phyloP scores from a whole-genome alignment of 2,797 vertebrate genomes.

The Typhlichthys eigenmanni region DNA sequence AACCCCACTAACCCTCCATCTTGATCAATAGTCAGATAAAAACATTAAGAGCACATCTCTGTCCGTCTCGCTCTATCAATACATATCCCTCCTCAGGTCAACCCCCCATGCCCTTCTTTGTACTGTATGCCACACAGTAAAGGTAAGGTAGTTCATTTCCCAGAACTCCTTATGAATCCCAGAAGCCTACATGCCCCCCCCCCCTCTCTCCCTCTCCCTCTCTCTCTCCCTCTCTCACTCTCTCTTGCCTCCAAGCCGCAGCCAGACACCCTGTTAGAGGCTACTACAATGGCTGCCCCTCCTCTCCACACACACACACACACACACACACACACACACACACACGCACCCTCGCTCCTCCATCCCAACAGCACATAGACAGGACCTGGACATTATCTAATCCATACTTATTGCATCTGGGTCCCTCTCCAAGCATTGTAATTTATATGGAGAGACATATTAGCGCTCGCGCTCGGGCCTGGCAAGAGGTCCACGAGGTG shows the following conservation, averaged over 20 bases:
- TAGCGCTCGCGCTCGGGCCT: conserved; percentile 76
- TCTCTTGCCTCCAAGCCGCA: conserved; percentile 63
- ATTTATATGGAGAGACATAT: conserved; percentile 83
- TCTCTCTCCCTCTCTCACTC: conserved; percentile 3
- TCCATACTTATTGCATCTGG: conserved; percentile 81
- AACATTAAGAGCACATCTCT: conserved; percentile 56
- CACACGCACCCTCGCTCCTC: conserved; percentile 1
- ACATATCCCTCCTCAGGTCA: conserved; percentile 42
- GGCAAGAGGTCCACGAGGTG: conserved; percentile 73
- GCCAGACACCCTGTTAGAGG: conserved; percentile 69
- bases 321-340: too few relatives aligned
- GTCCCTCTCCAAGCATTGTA: conserved; percentile 74
- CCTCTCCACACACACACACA: background rate
- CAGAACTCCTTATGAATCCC: conserved; percentile 67
- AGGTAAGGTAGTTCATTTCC: conserved; percentile 66
- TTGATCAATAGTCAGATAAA: conserved; percentile 72
- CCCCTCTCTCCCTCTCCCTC: background rate
- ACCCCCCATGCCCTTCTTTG: conserved; percentile 31
- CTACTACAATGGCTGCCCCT: conserved; percentile 53
- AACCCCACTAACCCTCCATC: conserved; percentile 55
- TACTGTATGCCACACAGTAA: conserved; percentile 38
- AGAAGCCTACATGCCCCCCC: conserved; percentile 51
- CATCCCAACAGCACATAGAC: conserved; percentile 66
- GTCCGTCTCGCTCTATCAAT: conserved; percentile 54
- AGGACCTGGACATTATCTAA: conserved; percentile 76